Evolutionary conservation across 2,113 vertebrate species (phyloP).

Genomic region (Natator depressus): DNA sequence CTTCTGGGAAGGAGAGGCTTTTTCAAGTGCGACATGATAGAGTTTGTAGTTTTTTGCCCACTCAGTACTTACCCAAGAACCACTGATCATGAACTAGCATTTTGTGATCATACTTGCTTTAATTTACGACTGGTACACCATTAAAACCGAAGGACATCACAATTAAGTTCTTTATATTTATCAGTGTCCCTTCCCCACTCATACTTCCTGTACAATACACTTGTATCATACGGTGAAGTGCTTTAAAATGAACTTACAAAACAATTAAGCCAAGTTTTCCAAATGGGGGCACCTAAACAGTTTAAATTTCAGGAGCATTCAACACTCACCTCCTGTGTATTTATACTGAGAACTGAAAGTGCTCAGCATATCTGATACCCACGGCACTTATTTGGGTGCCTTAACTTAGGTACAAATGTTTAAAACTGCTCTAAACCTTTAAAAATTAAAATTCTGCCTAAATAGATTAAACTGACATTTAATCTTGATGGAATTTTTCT

Average conservation of each 20-base stretch:
- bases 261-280: background rate
- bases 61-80: background rate
- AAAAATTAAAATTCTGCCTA: too few relatives aligned
- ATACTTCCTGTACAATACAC: background rate
- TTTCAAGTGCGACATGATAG: background rate
- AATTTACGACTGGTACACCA: slow-evolving; percentile 24
- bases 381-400: background rate
- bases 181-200: background rate
- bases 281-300: background rate
- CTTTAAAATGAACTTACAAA: background rate
- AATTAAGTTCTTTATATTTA: background rate
- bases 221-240: background rate
- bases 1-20: background rate
- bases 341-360: background rate
- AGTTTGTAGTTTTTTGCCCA: slow-evolving; percentile 2
- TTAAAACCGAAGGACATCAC: background rate
- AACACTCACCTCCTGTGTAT: background rate
- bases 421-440: background rate
- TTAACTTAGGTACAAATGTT: background rate
- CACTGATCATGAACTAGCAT: background rate
- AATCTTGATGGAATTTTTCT: background rate
- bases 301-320: background rate
- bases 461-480: background rate
- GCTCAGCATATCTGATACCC: background rate
- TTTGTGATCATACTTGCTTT: background rate